Conservation (phyloP, 92 coral and sea anemone genomes). For the Scolanthus callimorphus region DNA sequence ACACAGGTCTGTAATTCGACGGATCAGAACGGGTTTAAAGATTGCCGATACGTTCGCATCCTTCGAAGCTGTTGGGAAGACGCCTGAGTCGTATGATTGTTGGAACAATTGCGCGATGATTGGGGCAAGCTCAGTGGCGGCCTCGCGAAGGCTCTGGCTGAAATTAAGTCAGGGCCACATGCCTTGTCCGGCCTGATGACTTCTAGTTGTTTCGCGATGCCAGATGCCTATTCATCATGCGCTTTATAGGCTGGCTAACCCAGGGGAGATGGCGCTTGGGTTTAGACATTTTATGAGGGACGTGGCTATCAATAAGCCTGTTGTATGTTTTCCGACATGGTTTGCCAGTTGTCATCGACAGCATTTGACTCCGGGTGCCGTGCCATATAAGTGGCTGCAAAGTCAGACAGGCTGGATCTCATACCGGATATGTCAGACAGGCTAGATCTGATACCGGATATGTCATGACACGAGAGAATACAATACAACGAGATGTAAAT, state of each 20-base stretch:
- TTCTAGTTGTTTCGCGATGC: not conserved
- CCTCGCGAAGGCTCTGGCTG: not conserved
- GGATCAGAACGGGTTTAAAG: not conserved
- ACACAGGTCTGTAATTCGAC: not conserved
- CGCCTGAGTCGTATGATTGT: constrained; percentile 1
- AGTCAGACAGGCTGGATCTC: no score
- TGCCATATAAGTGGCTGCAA: no score
- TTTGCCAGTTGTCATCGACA: no score
- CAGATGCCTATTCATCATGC: not conserved
- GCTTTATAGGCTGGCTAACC: not conserved
- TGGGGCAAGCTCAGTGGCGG: constrained; percentile 4
- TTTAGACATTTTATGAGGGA: not conserved
- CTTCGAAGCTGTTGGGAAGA: not conserved
- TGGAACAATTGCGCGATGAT: not conserved
- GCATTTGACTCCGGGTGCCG: no score
- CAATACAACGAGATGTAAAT: no score
- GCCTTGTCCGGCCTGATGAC: not conserved
- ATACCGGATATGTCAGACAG: no score
- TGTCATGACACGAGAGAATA: no score
- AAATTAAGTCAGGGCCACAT: constrained; percentile 3
- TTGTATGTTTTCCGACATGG: no score
- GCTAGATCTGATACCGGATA: no score
- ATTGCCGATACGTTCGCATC: not conserved
- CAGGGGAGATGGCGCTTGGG: not conserved
- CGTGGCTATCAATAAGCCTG: not conserved